phyloP scores from a whole-genome alignment of 2,113 vertebrate genomes.

The Campylorhamphus procurvoides region DNA sequence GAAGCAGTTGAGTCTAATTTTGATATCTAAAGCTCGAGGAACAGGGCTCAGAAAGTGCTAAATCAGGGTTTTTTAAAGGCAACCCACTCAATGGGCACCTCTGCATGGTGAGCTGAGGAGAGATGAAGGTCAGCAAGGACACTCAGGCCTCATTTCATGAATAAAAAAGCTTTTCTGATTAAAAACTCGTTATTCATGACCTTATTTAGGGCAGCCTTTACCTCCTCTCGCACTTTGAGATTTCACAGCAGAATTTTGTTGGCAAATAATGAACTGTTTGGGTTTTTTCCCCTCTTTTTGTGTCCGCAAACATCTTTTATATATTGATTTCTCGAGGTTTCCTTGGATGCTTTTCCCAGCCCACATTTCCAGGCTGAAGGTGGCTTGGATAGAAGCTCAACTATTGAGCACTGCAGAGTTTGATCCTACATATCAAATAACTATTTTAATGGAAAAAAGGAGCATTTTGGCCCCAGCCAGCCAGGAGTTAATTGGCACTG shows the following conservation, averaged over 20 bases:
- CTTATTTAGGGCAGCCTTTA: neutral
- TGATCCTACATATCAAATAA: neutral
- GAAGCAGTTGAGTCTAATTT: neutral
- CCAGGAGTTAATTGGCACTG: neutral
- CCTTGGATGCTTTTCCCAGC: neutral
- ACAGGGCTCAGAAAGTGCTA: neutral
- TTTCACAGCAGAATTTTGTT: neutral
- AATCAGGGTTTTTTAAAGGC: neutral
- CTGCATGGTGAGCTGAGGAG: neutral
- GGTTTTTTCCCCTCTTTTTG: rapidly evolving
- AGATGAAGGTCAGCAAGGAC: neutral
- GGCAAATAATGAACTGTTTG: neutral
- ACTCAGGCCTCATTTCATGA: neutral
- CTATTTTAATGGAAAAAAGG: neutral
- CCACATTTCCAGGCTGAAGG: neutral
- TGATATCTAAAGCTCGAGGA: neutral
- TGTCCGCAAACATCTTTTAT: rapidly evolving
- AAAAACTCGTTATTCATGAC: neutral
- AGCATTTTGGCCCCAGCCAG: neutral
- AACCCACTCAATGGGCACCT: neutral
- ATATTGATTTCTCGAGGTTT: neutral
- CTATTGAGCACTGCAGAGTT: neutral
- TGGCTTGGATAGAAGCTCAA: neutral
- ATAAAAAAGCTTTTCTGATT: neutral
- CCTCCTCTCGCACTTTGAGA: neutral